Evolutionary conservation across 2,888 invertebrate genomes (phyloP).

Genomic region (Hymenopus coronatus): DNA sequence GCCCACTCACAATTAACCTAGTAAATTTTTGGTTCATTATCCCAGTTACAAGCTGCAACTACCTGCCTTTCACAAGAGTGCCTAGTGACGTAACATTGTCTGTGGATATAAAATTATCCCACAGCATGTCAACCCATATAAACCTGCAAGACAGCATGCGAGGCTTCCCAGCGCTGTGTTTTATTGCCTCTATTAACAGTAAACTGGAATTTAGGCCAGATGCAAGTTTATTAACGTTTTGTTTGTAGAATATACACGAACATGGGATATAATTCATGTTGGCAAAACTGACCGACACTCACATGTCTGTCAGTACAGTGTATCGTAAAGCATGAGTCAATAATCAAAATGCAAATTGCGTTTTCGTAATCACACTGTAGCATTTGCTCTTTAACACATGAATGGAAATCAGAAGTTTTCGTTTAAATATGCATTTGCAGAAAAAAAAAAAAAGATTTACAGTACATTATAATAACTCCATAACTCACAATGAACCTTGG

Average conservation of each 20-base stretch:
- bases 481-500: too few relatives aligned
- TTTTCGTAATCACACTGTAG: too few relatives aligned
- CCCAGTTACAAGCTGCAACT: neutral
- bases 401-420: too few relatives aligned
- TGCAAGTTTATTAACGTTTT: neutral
- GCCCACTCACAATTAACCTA: neutral
- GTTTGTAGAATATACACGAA: neutral
- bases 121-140: neutral
- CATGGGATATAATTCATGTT: neutral
- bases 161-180: neutral
- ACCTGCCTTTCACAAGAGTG: neutral
- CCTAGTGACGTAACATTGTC: neutral
- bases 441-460: too few relatives aligned
- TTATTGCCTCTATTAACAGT: neutral
- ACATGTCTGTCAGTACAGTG: neutral
- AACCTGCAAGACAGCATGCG: neutral
- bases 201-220: neutral
- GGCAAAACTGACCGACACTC: neutral
- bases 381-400: too few relatives aligned
- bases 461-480: too few relatives aligned
- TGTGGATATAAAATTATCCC: neutral
- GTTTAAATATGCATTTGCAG: too few relatives aligned
- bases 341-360: neutral
- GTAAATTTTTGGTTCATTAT: neutral
- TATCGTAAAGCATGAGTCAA: neutral